Evolutionary conservation across 2,888 invertebrate species (phyloP), one percentile per base, ranked within the genome.

Genomic region (Anthrax anthrax): DNA sequence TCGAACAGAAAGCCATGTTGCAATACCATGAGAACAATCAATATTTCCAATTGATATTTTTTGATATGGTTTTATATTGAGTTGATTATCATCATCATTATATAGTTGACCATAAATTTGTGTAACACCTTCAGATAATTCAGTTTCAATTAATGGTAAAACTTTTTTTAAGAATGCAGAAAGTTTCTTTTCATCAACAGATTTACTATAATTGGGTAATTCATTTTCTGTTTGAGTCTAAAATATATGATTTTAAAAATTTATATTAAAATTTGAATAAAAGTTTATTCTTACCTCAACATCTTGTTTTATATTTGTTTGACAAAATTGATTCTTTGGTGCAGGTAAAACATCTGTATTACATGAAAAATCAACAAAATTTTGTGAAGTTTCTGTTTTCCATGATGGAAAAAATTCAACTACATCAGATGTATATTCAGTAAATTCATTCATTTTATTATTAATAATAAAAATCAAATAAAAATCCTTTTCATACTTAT

Each of bases 391-490:
- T 50, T 66, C 69, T 9, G 62, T 55, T 48, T 62, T 65, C 60
- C 67, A 68, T 32, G 65, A 63, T 1, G 74, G 69, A 44, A 63
- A 66, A 58, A 73, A 74, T 43, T 72, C 74, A 18, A 71, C 63
- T 46, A 71, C 65, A 37, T 69, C 68, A 13, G 66, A 66, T 27
- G 65, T 66, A 55, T 65, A 69, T 46, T 68, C 64, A 37, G 62
- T 63, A 48, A 73, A 68, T 56, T 72, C 72, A 42, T 64, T 67
- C 65, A 66, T 66, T 3, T 42, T 42, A 4, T 6, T 12, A 13
- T 23, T 17, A 18, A 23, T 23, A n/a, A n/a, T n/a, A n/a, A n/a
- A n/a, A n/a, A n/a, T n/a, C n/a, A n/a, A n/a, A n/a, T n/a, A n/a
- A n/a, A n/a, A n/a, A n/a, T n/a, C n/a, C n/a, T n/a, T n/a, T n/a